These are phyloP conservation scores for Brachirus orientalis DNA, from an alignment of 2,113 vertebrate species.

Conservation along the genomic window DNA sequence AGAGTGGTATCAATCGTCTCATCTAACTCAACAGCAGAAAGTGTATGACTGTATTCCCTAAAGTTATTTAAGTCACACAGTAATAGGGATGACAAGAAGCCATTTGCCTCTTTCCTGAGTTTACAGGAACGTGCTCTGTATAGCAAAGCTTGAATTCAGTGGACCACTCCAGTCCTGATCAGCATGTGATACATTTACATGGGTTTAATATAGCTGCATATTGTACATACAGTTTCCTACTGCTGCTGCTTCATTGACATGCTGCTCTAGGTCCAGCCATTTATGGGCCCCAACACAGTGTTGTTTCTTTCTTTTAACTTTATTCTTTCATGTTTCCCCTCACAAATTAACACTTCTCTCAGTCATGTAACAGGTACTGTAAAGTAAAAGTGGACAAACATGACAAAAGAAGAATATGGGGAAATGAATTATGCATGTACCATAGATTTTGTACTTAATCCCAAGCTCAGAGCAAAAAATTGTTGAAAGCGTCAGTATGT, in stretches of 20 bases:
- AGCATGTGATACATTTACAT: constrained; percentile 43
- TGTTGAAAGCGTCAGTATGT: too few species aligned
- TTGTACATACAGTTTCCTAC: constrained; percentile 46
- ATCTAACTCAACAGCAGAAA: not conserved
- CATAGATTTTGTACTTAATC: too few species aligned
- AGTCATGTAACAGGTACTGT: too few species aligned
- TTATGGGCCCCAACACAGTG: constrained; percentile 46
- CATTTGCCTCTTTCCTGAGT: not conserved
- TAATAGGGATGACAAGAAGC: not conserved
- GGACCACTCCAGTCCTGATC: constrained; percentile 23
- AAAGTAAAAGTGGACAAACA: too few species aligned
- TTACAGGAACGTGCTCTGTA: not conserved
- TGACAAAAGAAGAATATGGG: too few species aligned
- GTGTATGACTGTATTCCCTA: not conserved
- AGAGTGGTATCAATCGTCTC: not conserved
- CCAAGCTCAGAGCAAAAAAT: too few species aligned
- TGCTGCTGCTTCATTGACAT: constrained; percentile 31
- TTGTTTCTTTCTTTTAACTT: constrained; percentile 33
- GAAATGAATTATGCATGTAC: too few species aligned
- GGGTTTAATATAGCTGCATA: constrained; percentile 65
- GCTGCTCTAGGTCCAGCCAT: constrained; percentile 30
- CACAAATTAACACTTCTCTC: too few species aligned
- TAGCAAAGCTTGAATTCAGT: constrained; percentile 2
- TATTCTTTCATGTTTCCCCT: not conserved
- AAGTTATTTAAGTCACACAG: not conserved